Conservation (phyloP, 2,113 vertebrate genomes). For the Clupea harengus region DNA sequence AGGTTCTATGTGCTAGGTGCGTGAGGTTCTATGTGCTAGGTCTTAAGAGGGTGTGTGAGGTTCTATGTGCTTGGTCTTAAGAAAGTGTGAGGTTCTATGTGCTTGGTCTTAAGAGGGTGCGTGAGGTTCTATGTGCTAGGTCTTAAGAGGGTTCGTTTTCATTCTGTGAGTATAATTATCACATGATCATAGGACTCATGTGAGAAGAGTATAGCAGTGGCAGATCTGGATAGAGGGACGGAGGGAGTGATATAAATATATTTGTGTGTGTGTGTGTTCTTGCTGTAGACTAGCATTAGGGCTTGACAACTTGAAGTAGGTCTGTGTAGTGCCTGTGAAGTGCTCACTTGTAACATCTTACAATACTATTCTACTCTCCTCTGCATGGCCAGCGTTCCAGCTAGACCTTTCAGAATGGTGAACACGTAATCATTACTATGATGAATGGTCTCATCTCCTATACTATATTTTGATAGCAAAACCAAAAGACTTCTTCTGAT, state of each 20-base stretch:
- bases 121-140: neutral
- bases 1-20: no score
- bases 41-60: neutral
- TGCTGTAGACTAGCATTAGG: neutral
- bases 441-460: no score
- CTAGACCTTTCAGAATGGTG: no score
- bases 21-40: neutral
- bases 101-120: neutral
- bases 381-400: no score
- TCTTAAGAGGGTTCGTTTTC: neutral
- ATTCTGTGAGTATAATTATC: neutral
- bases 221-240: neutral
- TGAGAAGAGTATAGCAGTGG: neutral
- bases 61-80: no score
- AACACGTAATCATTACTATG: no score
- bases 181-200: neutral
- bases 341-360: no score
- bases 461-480: no score
- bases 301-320: no score
- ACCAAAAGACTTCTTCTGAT: neutral
- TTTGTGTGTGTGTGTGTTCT: neutral
- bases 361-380: no score
- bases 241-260: neutral
- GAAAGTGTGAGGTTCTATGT: no score
- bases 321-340: no score